Conservation (phyloP, 2,888 invertebrate genomes). For the Diarsia rubi region DNA sequence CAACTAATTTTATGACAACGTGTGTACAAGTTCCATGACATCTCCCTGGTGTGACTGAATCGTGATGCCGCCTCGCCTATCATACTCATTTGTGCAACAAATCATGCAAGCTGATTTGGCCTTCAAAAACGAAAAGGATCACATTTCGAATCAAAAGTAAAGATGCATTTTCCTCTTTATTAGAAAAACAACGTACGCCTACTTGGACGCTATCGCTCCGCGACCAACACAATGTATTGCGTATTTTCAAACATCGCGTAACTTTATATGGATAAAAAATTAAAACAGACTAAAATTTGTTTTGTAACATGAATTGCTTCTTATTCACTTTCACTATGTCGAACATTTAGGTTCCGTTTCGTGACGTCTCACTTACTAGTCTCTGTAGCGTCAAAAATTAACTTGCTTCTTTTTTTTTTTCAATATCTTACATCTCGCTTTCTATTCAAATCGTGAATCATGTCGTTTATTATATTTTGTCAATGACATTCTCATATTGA, state of each 20-base stretch:
- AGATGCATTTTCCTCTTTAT: conserved; percentile 67
- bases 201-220: conserved; percentile 14
- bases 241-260: conserved; percentile 57
- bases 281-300: conserved; percentile 71
- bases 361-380: conserved; percentile 76
- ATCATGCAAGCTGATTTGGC: conserved; percentile 81
- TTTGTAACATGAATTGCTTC: conserved; percentile 81
- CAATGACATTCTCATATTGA: conserved; percentile 46
- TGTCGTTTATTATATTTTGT: conserved; percentile 68
- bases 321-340: conserved; percentile 86
- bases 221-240: conserved; percentile 50
- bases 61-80: conserved; percentile 77
- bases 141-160: conserved; percentile 82
- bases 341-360: conserved; percentile 84
- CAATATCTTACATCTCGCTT: conserved; percentile 77
- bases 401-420: conserved; percentile 71
- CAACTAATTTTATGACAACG: conserved; percentile 20
- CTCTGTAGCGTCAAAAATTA: conserved; percentile 77
- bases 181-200: conserved; percentile 26
- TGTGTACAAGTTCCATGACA: conserved; percentile 33
- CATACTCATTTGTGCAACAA: conserved; percentile 75
- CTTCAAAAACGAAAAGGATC: conserved; percentile 81
- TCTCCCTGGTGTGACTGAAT: conserved; percentile 66
- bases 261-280: conserved; percentile 66
- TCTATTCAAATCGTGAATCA: conserved; percentile 79